phyloP scores from a whole-genome alignment of 2,113 vertebrate species.

The Cercopithecus mona region DNA sequence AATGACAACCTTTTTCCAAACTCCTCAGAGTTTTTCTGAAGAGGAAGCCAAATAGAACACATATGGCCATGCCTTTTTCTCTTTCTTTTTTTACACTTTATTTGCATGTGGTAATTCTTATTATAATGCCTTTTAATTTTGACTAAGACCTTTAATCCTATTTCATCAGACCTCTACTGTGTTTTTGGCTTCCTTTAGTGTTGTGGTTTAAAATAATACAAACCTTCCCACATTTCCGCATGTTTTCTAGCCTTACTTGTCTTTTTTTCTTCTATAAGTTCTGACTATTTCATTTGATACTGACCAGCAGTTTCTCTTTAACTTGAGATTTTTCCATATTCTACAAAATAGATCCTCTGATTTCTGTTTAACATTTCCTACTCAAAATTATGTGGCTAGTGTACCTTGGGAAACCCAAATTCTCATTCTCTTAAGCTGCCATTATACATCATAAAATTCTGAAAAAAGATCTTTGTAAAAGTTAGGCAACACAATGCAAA shows the following conservation, averaged over 20 bases:
- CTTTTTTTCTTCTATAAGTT: background rate
- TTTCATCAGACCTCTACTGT: background rate
- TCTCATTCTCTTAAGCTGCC: background rate
- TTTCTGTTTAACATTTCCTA: background rate
- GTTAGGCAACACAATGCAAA: background rate
- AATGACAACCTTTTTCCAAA: background rate
- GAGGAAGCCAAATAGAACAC: background rate
- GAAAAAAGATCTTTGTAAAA: background rate
- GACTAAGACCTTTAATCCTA: background rate
- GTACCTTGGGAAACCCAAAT: background rate
- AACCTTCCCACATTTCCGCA: background rate
- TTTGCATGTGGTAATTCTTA: background rate
- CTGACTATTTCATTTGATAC: background rate
- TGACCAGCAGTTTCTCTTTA: background rate
- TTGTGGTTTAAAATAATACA: background rate
- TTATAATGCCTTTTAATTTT: background rate
- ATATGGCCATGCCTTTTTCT: background rate
- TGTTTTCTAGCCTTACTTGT: background rate
- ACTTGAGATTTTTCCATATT: background rate
- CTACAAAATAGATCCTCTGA: background rate
- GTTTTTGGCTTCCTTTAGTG: background rate
- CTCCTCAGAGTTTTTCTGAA: background rate
- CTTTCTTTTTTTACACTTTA: background rate
- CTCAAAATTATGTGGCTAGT: background rate
- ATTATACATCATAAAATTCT: background rate